Conservation (phyloP, 2,797 vertebrate species). For the Sebastes matsubarae region DNA sequence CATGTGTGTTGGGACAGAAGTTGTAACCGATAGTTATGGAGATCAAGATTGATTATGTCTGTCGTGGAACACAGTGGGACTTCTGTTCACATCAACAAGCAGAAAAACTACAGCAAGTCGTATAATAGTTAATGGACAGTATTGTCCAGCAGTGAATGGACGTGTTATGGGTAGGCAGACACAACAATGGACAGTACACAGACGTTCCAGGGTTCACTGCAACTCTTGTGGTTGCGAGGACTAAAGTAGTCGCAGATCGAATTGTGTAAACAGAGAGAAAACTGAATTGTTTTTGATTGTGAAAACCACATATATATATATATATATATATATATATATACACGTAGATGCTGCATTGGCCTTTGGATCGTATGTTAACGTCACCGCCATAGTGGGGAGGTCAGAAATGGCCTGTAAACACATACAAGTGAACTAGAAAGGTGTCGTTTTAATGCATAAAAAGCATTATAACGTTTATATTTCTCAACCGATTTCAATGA, state of each 20-base stretch:
- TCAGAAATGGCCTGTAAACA: too few species aligned
- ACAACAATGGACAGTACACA: conserved; percentile 61
- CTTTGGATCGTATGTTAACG: too few species aligned
- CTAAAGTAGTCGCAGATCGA: conserved; percentile 11
- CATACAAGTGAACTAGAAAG: too few species aligned
- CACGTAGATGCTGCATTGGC: too few species aligned
- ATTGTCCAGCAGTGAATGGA: conserved; percentile 67
- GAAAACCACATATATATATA: background rate
- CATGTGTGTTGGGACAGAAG: conserved; percentile 19
- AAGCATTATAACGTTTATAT: rapidly evolving
- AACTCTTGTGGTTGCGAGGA: conserved; percentile 12
- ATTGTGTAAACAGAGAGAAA: background rate
- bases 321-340: too few species aligned
- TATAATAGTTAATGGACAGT: conserved; percentile 60
- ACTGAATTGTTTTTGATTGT: background rate
- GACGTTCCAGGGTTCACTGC: conserved; percentile 42
- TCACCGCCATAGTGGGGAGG: too few species aligned
- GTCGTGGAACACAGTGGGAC: conserved; percentile 47
- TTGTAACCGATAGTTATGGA: conserved; percentile 30
- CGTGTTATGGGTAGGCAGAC: conserved; percentile 50
- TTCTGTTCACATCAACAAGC: conserved; percentile 58
- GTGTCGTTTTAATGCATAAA: too few species aligned
- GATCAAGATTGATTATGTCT: conserved; percentile 52
- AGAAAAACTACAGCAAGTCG: conserved; percentile 61
- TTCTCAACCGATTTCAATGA: too few species aligned